phyloP scores from a whole-genome alignment of 2,888 invertebrate species.

The Stegana nigrithorax region DNA sequence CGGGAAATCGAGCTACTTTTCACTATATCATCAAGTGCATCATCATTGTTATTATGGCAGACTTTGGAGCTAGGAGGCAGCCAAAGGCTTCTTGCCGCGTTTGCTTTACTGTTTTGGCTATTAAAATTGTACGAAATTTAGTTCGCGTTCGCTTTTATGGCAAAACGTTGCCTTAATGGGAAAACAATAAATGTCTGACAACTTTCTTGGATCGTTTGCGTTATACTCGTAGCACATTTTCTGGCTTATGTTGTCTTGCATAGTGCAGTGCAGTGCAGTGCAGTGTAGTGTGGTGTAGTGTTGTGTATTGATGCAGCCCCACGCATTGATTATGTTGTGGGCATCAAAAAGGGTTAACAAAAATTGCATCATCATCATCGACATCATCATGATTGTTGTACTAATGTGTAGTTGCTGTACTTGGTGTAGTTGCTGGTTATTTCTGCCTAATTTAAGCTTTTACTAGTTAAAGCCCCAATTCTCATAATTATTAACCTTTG shows the following conservation, averaged over 20 bases:
- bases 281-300: no score
- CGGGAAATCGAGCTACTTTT: neutral
- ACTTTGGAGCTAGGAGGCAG: no score
- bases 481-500: conserved; percentile 20
- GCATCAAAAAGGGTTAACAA: no score
- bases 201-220: neutral
- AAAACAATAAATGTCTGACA: conserved; percentile 50
- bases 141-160: conserved; percentile 59
- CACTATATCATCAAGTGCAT: neutral
- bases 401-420: no score
- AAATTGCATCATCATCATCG: no score
- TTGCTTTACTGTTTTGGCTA: conserved; percentile 38
- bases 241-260: no score
- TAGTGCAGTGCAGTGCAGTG: no score
- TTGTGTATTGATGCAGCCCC: no score
- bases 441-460: no score
- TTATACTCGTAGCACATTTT: neutral
- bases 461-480: conserved; percentile 13
- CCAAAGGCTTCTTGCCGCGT: conserved; percentile 32
- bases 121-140: conserved; percentile 63
- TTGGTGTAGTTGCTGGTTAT: neutral
- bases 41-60: conserved; percentile 26
- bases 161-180: conserved; percentile 49
- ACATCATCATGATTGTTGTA: neutral
- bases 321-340: no score